Conservation (phyloP, 1,140 invertebrate genomes). For the Spodoptera litura region DNA sequence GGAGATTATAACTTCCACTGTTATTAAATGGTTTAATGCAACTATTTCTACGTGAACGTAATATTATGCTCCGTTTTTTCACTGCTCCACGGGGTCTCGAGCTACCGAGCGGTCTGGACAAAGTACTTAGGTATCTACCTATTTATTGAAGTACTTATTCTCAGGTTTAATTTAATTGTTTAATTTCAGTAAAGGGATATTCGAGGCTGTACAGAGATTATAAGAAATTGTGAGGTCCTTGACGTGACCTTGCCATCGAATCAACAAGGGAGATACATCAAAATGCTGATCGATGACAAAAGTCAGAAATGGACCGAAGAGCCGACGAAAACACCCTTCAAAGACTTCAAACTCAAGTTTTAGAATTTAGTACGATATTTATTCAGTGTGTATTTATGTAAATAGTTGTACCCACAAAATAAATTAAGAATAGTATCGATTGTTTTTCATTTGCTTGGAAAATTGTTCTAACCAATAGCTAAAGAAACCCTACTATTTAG, state of each 20-base stretch:
- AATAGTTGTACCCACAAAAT: conserved; percentile 15
- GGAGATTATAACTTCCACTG: too few relatives aligned
- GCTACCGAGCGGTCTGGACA: too few relatives aligned
- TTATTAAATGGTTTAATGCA: too few relatives aligned
- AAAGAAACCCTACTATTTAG: too few relatives aligned
- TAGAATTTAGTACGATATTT: conserved; percentile 50
- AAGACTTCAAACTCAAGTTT: conserved; percentile 78
- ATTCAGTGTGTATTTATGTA: neutral
- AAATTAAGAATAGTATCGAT: conserved; percentile 4
- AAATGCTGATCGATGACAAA: conserved; percentile 70
- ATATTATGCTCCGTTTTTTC: too few relatives aligned
- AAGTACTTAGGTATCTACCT: too few relatives aligned
- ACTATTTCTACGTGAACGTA: too few relatives aligned
- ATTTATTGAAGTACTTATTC: too few relatives aligned
- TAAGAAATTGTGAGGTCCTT: conserved; percentile 73
- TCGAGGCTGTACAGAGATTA: conserved; percentile 74
- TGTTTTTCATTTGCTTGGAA: neutral
- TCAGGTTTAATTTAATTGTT: too few relatives aligned
- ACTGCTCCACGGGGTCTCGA: too few relatives aligned
- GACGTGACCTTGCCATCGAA: conserved; percentile 67
- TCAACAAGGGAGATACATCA: conserved; percentile 76
- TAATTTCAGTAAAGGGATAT: conserved; percentile 78
- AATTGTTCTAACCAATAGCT: neutral
- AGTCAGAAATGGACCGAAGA: conserved; percentile 48
- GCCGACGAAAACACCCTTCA: conserved; percentile 49